phyloP scores from a whole-genome alignment of 2,888 invertebrate genomes.

The Pandemis corylana region DNA sequence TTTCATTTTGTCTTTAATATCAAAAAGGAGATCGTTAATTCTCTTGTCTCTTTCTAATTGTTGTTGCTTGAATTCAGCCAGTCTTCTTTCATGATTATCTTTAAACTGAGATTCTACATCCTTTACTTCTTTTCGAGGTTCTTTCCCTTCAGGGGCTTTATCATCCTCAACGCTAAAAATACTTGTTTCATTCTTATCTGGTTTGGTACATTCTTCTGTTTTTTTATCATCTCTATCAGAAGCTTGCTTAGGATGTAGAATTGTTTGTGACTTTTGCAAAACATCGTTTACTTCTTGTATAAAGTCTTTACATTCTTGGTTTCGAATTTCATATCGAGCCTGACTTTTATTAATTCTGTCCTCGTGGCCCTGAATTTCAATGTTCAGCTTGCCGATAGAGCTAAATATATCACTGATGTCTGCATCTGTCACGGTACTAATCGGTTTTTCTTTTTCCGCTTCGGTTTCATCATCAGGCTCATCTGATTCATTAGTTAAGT shows the following conservation, averaged over 20 bases:
- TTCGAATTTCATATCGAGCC: constrained; percentile 66
- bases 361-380: constrained; percentile 71
- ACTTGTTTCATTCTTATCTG: constrained; percentile 38
- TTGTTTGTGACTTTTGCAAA: constrained; percentile 67
- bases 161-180: constrained; percentile 10
- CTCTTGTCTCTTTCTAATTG: constrained; percentile 65
- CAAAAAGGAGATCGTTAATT: constrained; percentile 68
- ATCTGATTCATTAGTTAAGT: constrained; percentile 43
- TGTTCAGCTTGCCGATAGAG: constrained; percentile 70
- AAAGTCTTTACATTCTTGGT: constrained; percentile 71
- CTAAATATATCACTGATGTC: constrained; percentile 72
- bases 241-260: constrained; percentile 64
- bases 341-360: constrained; percentile 70
- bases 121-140: constrained; percentile 63
- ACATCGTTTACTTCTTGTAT: constrained; percentile 76
- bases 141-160: constrained; percentile 39
- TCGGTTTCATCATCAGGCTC: constrained; percentile 34
- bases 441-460: constrained; percentile 33
- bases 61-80: constrained; percentile 57
- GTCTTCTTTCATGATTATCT: constrained; percentile 55
- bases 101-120: constrained; percentile 59
- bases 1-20: constrained; percentile 78
- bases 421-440: constrained; percentile 56
- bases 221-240: constrained; percentile 39
- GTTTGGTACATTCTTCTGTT: constrained; percentile 28